Base-by-base conservation (phyloP, 2,888 invertebrate genomes). In the Saturnia japonica region DNA sequence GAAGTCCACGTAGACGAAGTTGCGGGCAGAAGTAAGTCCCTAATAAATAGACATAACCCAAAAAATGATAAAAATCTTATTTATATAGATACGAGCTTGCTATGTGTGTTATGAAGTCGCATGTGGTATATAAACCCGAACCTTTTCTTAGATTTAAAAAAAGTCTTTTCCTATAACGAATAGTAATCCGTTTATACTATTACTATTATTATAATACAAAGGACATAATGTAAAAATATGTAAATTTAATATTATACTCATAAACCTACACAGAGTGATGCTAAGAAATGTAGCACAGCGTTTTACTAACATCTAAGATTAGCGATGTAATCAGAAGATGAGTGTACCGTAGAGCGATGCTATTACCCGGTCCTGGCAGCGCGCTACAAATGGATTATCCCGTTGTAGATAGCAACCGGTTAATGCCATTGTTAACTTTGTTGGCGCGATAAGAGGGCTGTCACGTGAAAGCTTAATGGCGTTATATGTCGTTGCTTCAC, bases 391-490 rank as follows among this genome's bases (percentile, higher is more conserved):
- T 68, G 68, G 70, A 70, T 70, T 60, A 70, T 42, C 60, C 60
- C 16, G 40, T 25, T 70, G 57, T 45, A 67, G 60, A 67, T 57
- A 57, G 51, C 25, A 70, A 67, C 45, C 40, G 12, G 57, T 71
- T 70, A 62, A 71, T 64, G 71, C 68, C 64, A 54, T 67, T 57
- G 54, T 70, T 70, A 70, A 64, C 64, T 64, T 64, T 40, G 64
- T 64, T 64, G 25, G 25, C 40, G 64, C 64, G 64, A 64, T 64
- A 64, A 64, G 64, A 64, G 64, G 40, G 40, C 40, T 64, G 64
- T 64, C 64, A 40, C 40, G 64, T 64, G 64, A 40, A 64, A 64
- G 40, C 40, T 64, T 64, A 64, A 64, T 40, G 40, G n/a, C 19
- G n/a, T 64, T 64, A 40, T 64, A 64, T 64, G 64, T 40, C 64